Base-by-base conservation (phyloP, 2,888 invertebrate genomes). In the Philhelius pedissequus region DNA sequence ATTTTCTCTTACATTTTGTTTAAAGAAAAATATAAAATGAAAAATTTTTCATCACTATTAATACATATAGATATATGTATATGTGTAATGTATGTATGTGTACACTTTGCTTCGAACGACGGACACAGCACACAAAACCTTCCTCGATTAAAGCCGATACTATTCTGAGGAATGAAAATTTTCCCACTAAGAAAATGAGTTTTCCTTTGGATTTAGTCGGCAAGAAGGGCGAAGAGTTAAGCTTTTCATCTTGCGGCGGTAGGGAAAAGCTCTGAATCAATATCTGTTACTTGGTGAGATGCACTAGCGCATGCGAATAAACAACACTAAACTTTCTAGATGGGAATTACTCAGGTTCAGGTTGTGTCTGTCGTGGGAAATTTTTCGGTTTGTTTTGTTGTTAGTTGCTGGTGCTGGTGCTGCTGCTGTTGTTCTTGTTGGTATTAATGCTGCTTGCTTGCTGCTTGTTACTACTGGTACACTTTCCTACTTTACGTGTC, bases 101-200 rank as follows among this genome's bases (percentile, higher is more conserved):
- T 87, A 81, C 84, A 86, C 87, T 87, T 87, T 86, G 88, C 88
- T 88, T 89, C 88, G 87, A 87, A 88, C 88, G 88, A 84, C 84
- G 80, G 68, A 80, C 87, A 87, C 87, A 89, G 88, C 88, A 88
- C 87, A 89, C 89, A 89, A 56, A 89, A 92, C 91, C 91, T 91
- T 91, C 89, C 89, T 89, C 89, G 90, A 90, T 90, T 89, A 89
- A 89, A 90, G 91, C 91, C 90, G 88, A 90, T 90, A 90, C 90
- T 90, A 88, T 89, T 91, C 91, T 91, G 90, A 89, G 88, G 48
- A 80, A 71, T 66, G 58, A 64, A 75, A 84, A 80, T 60, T 71
- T 71, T 60, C 71, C 50, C 25, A 60, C 15, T 15, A 58, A 48
- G 66, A 56, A 70, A 76, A 56, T 76, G 79, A 62, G 50, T 75